phyloP scores from a whole-genome alignment of 2,113 vertebrate species.

The Menidia beryllina region DNA sequence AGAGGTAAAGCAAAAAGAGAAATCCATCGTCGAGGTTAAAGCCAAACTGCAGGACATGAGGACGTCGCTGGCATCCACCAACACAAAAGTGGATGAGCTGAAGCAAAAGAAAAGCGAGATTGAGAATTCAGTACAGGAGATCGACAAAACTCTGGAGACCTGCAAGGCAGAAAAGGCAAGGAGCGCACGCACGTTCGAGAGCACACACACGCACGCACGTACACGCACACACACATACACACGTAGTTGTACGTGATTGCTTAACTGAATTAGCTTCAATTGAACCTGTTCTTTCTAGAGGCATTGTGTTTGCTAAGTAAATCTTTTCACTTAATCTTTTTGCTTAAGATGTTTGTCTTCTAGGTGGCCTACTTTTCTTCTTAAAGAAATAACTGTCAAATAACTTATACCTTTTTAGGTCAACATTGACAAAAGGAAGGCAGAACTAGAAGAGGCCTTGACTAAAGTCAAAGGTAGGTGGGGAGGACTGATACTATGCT shows the following conservation, averaged over 20 bases:
- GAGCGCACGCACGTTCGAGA: too few species aligned
- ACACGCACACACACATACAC: too few species aligned
- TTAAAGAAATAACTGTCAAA: constrained; percentile 2
- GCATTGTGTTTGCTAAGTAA: too few species aligned
- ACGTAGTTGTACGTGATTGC: too few species aligned
- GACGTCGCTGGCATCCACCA: background rate
- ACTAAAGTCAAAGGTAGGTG: constrained; percentile 62
- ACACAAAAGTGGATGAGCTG: constrained; percentile 14
- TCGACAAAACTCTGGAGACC: constrained; percentile 6
- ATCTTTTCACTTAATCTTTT: too few species aligned
- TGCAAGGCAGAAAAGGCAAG: constrained; percentile 71
- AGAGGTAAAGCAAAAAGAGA: constrained; percentile 62
- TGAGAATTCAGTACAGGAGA: fast-evolving
- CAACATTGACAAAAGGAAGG: constrained; percentile 21
- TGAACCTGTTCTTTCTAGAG: too few species aligned
- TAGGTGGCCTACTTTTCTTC: background rate
- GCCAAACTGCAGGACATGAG: constrained; percentile 29
- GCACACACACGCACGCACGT: too few species aligned
- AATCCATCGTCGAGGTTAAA: constrained; percentile 41
- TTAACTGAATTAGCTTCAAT: too few species aligned
- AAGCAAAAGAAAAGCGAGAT: background rate
- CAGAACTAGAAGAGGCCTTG: background rate
- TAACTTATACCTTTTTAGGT: constrained; percentile 47
- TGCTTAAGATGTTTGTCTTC: too few species aligned
- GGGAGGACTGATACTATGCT: background rate